These are phyloP conservation scores for Betta splendens DNA, from an alignment of 2,797 vertebrate genomes.

Conservation along the genomic window DNA sequence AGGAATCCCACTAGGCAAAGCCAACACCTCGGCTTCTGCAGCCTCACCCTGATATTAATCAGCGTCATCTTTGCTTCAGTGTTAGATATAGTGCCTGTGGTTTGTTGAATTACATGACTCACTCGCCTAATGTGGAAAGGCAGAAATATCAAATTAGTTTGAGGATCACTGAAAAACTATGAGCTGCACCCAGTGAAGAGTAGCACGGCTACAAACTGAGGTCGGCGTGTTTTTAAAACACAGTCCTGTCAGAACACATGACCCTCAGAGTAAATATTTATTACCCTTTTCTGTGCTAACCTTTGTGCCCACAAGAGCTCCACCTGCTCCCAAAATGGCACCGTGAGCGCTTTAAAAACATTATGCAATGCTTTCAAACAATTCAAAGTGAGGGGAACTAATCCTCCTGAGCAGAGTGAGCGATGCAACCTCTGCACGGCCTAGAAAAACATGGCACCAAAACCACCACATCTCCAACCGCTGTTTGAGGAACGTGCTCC, in stretches of 20 bases:
- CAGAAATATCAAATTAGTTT: no score
- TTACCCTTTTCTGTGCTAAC: slow-evolving; percentile 2
- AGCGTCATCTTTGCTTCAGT: background rate
- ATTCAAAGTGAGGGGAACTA: slow-evolving; percentile 14
- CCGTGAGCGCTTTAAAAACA: slow-evolving; percentile 35
- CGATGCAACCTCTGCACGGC: slow-evolving; percentile 12
- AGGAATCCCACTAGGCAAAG: background rate
- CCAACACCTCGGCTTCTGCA: background rate
- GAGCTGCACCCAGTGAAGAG: slow-evolving; percentile 1
- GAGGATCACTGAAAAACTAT: no score
- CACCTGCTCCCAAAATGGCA: background rate
- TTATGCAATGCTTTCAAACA: slow-evolving; percentile 34
- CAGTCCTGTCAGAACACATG: slow-evolving; percentile 1
- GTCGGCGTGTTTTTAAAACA: background rate
- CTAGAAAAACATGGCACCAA: background rate
- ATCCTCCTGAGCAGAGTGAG: slow-evolving; percentile 4
- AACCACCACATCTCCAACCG: background rate
- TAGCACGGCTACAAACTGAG: background rate
- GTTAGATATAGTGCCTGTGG: background rate
- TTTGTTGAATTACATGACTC: background rate
- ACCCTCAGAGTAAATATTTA: slow-evolving; percentile 12
- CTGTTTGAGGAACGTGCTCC: background rate
- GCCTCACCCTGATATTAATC: slow-evolving; percentile 8
- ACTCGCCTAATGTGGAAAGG: no score
- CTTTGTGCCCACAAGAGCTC: slow-evolving; percentile 33